These are phyloP conservation scores for Acholoe squamosa DNA, from an alignment of 2,888 invertebrate species.

Conservation along the genomic window DNA sequence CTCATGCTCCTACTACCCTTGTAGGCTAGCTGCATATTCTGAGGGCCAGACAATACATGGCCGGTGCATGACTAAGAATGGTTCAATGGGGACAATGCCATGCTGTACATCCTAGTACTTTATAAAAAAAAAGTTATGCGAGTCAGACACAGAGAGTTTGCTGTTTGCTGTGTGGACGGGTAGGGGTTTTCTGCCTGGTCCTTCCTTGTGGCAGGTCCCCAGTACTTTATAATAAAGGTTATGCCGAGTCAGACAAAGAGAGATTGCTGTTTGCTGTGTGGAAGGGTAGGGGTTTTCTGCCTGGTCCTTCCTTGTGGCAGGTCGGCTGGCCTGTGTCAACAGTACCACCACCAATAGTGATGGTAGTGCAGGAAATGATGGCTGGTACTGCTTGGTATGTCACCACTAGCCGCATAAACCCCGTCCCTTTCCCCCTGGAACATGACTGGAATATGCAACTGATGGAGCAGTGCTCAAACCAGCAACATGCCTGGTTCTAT, in stretches of 20 bases:
- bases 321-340: background rate
- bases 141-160: background rate
- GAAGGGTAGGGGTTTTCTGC: background rate
- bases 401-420: background rate
- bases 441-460: slow-evolving; percentile 51
- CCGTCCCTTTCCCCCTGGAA: background rate
- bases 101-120: background rate
- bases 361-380: background rate
- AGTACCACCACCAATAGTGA: background rate
- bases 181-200: background rate
- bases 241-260: background rate
- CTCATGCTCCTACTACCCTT: background rate
- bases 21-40: background rate
- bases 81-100: background rate
- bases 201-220: background rate
- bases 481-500: background rate
- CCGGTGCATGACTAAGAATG: background rate
- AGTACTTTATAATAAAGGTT: slow-evolving; percentile 29
- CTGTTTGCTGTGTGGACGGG: slow-evolving; percentile 3
- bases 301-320: background rate
- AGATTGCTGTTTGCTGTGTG: slow-evolving; percentile 30
- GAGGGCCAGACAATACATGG: background rate
- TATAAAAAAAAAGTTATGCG: slow-evolving; percentile 37
- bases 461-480: background rate
- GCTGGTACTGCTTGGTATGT: background rate